A percentile compares a stretch with the other conserved stretches of the same genome.
phyloP scores from a whole-genome alignment of 2,113 vertebrate genomes.

The Artemisiospiza belli region DNA sequence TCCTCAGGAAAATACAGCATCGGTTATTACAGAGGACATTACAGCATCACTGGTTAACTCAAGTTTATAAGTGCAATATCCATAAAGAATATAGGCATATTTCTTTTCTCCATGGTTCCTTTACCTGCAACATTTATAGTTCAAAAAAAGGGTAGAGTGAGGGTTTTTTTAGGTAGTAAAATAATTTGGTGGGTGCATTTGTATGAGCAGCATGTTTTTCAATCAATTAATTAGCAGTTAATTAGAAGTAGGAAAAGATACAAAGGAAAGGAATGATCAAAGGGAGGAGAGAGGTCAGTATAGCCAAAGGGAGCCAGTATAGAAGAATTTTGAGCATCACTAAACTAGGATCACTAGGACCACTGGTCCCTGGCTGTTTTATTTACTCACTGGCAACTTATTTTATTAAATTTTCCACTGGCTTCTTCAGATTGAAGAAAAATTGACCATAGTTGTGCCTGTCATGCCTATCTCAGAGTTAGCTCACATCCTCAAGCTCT shows the following conservation, averaged over 20 bases:
- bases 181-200: background rate
- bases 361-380: background rate
- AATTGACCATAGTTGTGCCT: background rate
- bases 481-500: background rate
- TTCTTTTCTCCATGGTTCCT: background rate
- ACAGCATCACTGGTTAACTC: background rate
- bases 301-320: background rate
- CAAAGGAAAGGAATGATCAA: background rate
- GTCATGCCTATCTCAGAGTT: background rate
- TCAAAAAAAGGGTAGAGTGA: background rate
- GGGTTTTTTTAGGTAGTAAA: background rate
- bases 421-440: background rate
- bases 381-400: slow-evolving; percentile 3
- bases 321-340: background rate
- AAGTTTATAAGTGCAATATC: background rate
- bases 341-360: background rate
- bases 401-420: background rate
- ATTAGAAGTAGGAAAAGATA: background rate
- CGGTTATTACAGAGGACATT: background rate
- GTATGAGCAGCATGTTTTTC: background rate
- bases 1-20: background rate
- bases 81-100: background rate
- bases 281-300: background rate
- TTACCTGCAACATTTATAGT: background rate
- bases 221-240: background rate